These are phyloP conservation scores for Pedionomus torquatus DNA, from an alignment of 2,113 vertebrate genomes.

Conservation along the genomic window DNA sequence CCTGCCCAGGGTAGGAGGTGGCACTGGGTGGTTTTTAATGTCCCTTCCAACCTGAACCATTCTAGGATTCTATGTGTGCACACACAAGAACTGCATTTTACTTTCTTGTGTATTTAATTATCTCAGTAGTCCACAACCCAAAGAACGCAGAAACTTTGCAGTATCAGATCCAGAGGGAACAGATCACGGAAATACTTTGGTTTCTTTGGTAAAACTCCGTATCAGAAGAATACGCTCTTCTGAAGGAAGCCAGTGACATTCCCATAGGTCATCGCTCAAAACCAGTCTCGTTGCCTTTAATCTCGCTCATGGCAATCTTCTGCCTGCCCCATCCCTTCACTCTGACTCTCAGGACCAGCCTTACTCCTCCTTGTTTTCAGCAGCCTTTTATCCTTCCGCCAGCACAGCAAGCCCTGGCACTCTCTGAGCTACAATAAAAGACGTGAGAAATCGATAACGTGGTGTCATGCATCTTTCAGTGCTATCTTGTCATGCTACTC, in stretches of 20 bases:
- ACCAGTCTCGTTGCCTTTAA: not conserved
- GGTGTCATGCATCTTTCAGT: not conserved
- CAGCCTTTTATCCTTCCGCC: not conserved
- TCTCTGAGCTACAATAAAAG: not conserved
- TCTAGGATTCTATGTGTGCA: not conserved
- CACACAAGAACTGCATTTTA: not conserved
- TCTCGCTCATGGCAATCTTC: not conserved
- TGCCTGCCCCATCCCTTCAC: not conserved
- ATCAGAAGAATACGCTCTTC: not conserved
- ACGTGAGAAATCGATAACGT: not conserved
- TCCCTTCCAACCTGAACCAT: not conserved
- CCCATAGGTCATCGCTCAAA: not conserved
- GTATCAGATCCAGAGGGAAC: not conserved
- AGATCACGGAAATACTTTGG: not conserved
- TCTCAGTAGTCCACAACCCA: not conserved
- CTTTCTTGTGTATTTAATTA: not conserved
- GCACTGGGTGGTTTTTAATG: too few relatives aligned
- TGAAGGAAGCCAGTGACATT: not conserved
- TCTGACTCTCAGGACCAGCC: not conserved
- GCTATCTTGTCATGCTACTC: not conserved
- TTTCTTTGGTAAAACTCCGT: not conserved
- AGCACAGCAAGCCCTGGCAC: not conserved
- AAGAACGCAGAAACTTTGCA: not conserved
- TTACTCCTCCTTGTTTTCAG: not conserved
- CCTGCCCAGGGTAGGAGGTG: not conserved